Percentiles rank a stretch among this genome's conserved stretches.
These are phyloP conservation scores for Premnoplex brunnescens DNA, from an alignment of 2,797 vertebrate genomes.

Conservation along the genomic window DNA sequence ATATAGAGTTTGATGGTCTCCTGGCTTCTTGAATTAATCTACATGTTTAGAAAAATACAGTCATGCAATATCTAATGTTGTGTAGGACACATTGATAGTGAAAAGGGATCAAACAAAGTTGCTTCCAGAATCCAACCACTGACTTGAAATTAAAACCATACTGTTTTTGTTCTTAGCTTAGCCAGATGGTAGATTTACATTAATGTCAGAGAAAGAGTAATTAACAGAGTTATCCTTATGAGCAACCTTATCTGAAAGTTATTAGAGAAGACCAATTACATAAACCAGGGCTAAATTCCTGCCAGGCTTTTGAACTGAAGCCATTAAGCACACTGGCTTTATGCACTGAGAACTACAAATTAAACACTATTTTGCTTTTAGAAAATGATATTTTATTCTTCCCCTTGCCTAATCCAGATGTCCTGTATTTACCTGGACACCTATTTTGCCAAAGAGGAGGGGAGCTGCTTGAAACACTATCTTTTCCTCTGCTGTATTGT, in stretches of 20 bases:
- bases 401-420: background rate
- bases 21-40: background rate
- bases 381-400: background rate
- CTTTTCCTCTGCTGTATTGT: background rate
- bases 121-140: background rate
- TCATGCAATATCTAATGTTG: background rate
- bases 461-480: background rate
- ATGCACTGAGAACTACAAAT: background rate
- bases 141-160: background rate
- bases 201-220: background rate
- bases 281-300: background rate
- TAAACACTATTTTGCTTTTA: background rate
- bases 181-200: background rate
- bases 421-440: background rate
- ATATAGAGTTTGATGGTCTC: background rate
- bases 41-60: background rate
- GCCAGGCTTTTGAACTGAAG: background rate
- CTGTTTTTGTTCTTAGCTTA: background rate
- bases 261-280: background rate
- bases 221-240: background rate
- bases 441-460: background rate
- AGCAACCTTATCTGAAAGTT: background rate
- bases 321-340: background rate
- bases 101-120: background rate
- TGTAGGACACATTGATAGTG: fast-evolving